Base-by-base conservation (phyloP, 2,113 vertebrate species). In the Tragelaphus buxtoni region DNA sequence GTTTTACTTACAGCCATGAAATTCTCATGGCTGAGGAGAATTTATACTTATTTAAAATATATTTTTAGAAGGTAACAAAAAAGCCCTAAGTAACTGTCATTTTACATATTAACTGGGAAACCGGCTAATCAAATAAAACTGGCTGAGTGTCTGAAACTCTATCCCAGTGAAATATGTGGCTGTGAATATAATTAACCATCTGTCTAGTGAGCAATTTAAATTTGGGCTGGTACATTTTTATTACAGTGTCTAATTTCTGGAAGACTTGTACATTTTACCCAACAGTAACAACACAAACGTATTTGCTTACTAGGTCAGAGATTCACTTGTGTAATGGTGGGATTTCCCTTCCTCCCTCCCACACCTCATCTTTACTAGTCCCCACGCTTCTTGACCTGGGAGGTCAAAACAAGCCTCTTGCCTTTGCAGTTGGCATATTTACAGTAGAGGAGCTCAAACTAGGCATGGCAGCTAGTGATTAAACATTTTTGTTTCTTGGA, bases 171-270 rank as follows among this genome's bases (percentile, higher is more conserved):
- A 98, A 98, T 98, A 98, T 98, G 98, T 97, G 97, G 98, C 98
- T 98, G 97, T 98, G 99, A 99, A 98, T 98, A 98, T 98, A 98
- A 98, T 99, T 98, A 98, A 98, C 98, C 99, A 98, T 99, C 98
- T 98, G 98, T 98, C 98, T 98, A 94, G 97, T 98, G 98, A 98
- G 98, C 97, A 97, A 95, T 63, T 97, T 98, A 97, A 98, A 98
- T 97, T 97, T 95, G 98, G 97, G 97, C 83, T 98, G 95, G 96
- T 96, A 97, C 84, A 96, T 97, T 98, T 98, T 97, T 84, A 98
- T 98, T 95, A 98, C 95, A 96, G 89, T 95, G 69, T 97, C 97
- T 96, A 96, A 97, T 97, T 98, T 90, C 97, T 90, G 94, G 87
- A 81, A 97, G 79, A 84, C 97, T 93, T 65, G 98, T 28, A 81